Evolutionary conservation across 2,888 invertebrate species (phyloP), one percentile per base, ranked within the genome.

Genomic region (Auanema sp.): DNA sequence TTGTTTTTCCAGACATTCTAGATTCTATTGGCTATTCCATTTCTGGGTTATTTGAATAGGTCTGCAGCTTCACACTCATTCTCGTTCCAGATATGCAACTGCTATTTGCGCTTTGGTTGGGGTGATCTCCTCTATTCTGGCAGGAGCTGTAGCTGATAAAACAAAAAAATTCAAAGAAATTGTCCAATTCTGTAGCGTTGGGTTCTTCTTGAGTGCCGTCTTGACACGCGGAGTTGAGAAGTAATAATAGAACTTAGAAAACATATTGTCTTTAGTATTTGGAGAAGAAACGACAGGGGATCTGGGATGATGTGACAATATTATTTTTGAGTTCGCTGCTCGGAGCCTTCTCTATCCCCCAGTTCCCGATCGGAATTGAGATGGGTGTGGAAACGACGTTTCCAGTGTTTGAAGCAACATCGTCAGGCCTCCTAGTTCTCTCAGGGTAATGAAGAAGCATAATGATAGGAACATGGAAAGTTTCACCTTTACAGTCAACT

Each of bases 331-430:
- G 56, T 18, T 40, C 58, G 5, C 54, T 69, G 1, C 53, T 67
- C 12, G 72, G 75, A 12, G 68, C 69, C 0, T 76, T 70, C 54
- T 68, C 71, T 12, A 71, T 70, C 51, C 76, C 75, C 12, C 67
- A 72, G 47, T 76, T 74, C 53, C 69, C 68, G 1, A 69, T 69
- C 33, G 72, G 72, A 44, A 59, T 66, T 6, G 72, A 81, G 59
- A 65, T 81, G 64, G 79, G 81, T 6, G 78, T 81, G 10, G 81
- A 81, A 59, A 77, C 77, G 23, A 81, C 81, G 3, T 81, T 72
- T 51, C 81, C 81, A 1, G 75, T 80, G 14, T 74, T 75, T 23
- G 81, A 81, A 54, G 79, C 79, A 1, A 77, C 79, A 8, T 77
- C 77, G 11, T 75, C 75, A n/a, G 81, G 81, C 11, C 54, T 81